Base-by-base conservation (phyloP, 2,888 invertebrate genomes). In the Mythimna pallens region DNA sequence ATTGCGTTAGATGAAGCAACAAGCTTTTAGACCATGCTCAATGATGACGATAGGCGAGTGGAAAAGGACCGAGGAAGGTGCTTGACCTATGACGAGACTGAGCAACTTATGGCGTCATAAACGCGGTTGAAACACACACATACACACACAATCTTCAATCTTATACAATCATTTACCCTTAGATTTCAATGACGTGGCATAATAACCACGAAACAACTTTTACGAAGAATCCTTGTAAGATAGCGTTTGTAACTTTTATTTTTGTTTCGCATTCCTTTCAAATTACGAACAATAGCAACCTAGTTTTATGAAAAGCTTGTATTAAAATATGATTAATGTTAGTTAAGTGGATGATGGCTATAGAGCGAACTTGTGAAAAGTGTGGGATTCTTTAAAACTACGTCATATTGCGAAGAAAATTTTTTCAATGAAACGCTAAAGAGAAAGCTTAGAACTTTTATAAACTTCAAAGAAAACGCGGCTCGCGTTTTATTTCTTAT, bases 281-380 rank as follows among this genome's bases (percentile, higher is more conserved):
- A 50, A 74, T 62, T 22, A 25, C 0, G 50, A 54, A 67, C 34
- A 73, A 66, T 47, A 59, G 67, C 20, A 54, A 50, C 61, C 20
- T 17, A 55, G 47, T 55, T 68, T 61, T 36, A 55, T 50, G 22
- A 55, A 54, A 68, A 61, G 61, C 76, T 68, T 61, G 50, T 40
- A 30, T 68, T 47, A 55, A 68, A 74, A 55, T 40, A 55, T 74
- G 68, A 74, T 74, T 68, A 61, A 76, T 67, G 47, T 10, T 36
- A 14, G 17, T 9, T 6, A 25, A 54, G 2, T 54, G 59, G 54
- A 59, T 54, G 54, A 68, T 61, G 61, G 20, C 25, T n/a, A 54
- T 25, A 43, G n/a, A 59, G n/a, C 43, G 14, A 54, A 36, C 17
- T 67, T 61, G 7, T 20, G 4, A 50, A 61, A 12, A 36, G 59